Base-by-base conservation (phyloP, 2,113 vertebrate genomes). In the Hyla sarda region DNA sequence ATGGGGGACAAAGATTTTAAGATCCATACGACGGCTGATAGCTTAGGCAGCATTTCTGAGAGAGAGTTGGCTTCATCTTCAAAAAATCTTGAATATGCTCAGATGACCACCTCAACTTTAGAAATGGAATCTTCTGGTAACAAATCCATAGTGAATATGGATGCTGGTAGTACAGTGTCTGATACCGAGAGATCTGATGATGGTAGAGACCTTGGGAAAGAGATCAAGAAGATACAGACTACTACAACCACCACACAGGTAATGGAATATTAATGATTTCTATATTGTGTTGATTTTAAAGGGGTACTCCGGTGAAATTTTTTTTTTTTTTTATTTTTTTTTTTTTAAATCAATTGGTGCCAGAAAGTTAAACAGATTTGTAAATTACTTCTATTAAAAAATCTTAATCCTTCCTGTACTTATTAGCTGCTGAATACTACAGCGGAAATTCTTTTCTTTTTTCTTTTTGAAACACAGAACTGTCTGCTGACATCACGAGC, bases 111-210 rank as follows among this genome's bases (percentile, higher is more conserved):
- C 50, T 92, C 93, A 48, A 88, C 92, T 58, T 88, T 92, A 41
- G 93, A 95, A 87, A 92, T 89, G 9, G 94, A 95, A 54, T 90
- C 93, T 73, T 93, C 90, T 37, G 88, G 90, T 62, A 89, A 86
- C 85, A 95, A 95, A 90, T 88, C 88, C 75, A 91, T 91, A 82
- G 93, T 93, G 87, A 95, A 89, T 88, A 89, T 93, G 21, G 95
- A 96, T 82, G 89, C 91, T n/a, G 90, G 93, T 72, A 96, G 89
- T 93, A 93, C 91, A 91, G 95, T 91, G 87, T 93, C 89, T 87
- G 98, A 99, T 88, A 99, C 98, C 0, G 98, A 99, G 93, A 95
- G 97, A 91, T 99, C 98, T 2, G 98, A 99, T 34, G 98, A 99
- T 88, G 97, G 97, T 84, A 99, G 97, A 88, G 98, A 99, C 79